Conservation (phyloP, 1,140 invertebrate genomes). For the Drosophila parvula region DNA sequence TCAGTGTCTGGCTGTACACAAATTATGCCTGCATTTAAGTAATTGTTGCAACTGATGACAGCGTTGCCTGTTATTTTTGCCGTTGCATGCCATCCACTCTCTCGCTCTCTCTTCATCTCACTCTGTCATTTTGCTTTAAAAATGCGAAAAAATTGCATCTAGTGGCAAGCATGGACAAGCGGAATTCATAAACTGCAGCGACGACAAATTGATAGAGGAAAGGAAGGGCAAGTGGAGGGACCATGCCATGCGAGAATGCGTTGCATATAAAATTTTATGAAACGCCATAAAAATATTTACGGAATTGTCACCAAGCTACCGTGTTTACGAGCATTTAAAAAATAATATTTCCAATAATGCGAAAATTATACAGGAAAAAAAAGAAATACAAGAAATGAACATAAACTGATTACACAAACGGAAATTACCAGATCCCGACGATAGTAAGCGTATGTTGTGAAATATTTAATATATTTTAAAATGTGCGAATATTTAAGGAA, state of each 20-base stretch:
- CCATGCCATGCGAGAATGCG: constrained; percentile 14
- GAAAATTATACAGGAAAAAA: constrained; percentile 65
- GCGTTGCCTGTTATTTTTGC: constrained; percentile 44
- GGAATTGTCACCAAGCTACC: constrained; percentile 71
- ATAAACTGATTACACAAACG: constrained; percentile 41
- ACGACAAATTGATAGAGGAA: constrained; percentile 74
- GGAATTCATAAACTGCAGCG: constrained; percentile 73
- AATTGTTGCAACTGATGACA: constrained; percentile 80
- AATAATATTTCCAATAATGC: constrained; percentile 60
- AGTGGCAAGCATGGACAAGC: constrained; percentile 23
- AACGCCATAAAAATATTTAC: constrained; percentile 81
- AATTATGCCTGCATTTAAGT: constrained; percentile 80
- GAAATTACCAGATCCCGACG: constrained; percentile 46
- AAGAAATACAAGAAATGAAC: constrained; percentile 7
- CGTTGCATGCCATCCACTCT: constrained; percentile 36
- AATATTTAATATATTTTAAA: constrained; percentile 4
- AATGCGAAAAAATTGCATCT: constrained; percentile 60
- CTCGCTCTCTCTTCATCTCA: constrained; percentile 44
- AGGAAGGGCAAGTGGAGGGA: constrained; percentile 4
- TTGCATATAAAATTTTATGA: constrained; percentile 78
- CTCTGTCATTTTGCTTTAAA: constrained; percentile 54
- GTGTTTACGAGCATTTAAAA: constrained; percentile 77
- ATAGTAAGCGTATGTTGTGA: constrained; percentile 28
- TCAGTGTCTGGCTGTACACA: constrained; percentile 37
- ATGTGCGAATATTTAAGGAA: constrained; percentile 3